Conservation (phyloP, 2,113 vertebrate species). For the Tenrec ecaudatus region DNA sequence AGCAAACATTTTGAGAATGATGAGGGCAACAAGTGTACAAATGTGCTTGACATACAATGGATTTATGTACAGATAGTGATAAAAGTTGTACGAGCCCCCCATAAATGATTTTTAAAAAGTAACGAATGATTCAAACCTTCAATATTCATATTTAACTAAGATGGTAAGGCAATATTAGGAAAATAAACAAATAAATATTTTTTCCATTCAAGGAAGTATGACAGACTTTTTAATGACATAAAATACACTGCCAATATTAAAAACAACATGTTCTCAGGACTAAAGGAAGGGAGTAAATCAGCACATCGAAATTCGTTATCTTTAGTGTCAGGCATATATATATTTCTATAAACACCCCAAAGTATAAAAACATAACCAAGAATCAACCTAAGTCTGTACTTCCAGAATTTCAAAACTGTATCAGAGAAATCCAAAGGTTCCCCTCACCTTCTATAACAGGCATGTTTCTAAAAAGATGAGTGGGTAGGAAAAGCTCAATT, state of each 20-base stretch:
- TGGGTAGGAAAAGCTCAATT: background rate
- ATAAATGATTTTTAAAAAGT: too few relatives aligned
- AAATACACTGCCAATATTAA: slow-evolving; percentile 26
- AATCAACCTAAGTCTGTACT: slow-evolving; percentile 9
- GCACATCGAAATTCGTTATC: background rate
- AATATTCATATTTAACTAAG: background rate
- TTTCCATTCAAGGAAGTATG: slow-evolving; percentile 14
- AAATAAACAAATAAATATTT: background rate
- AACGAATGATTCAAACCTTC: background rate
- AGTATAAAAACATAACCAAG: slow-evolving; percentile 49
- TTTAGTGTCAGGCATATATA: background rate
- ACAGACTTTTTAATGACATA: slow-evolving; percentile 30
- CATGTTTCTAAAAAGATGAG: slow-evolving; percentile 53
- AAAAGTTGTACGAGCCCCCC: too few relatives aligned
- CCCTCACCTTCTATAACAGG: background rate
- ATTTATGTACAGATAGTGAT: too few relatives aligned
- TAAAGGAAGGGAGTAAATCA: background rate
- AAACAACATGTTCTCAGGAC: slow-evolving; percentile 1
- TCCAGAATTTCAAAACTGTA: slow-evolving; percentile 1
- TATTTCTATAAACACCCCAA: background rate
- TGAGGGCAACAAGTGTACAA: too few relatives aligned
- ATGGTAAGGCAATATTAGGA: background rate
- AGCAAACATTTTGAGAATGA: too few relatives aligned
- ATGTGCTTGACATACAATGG: too few relatives aligned
- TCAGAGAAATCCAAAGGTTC: slow-evolving; percentile 42